Evolutionary conservation across 1,140 invertebrate genomes (phyloP).

Genomic region (Ceratoteleas bidentatus): DNA sequence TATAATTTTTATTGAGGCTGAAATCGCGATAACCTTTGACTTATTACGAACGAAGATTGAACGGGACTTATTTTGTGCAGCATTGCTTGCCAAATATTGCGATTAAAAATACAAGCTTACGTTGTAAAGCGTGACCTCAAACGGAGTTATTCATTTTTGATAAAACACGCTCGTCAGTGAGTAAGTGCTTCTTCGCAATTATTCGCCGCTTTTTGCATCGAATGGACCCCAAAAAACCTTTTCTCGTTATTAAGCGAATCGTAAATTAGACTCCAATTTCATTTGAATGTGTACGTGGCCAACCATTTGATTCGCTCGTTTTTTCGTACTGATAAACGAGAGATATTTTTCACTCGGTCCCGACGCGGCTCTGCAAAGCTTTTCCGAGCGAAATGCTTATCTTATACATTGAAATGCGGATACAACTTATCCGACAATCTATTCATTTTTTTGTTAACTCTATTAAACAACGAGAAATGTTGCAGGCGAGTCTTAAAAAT

Average conservation of each 20-base stretch:
- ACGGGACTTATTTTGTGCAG: background rate
- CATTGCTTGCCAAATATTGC: background rate
- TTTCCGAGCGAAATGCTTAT: conserved; percentile 16
- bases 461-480: conserved; percentile 12
- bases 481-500: no score
- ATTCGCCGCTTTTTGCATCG: conserved; percentile 15
- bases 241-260: background rate
- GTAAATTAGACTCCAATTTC: background rate
- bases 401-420: conserved; percentile 21
- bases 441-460: conserved; percentile 11
- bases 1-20: background rate
- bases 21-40: background rate
- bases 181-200: conserved; percentile 16
- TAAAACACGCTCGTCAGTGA: conserved; percentile 21
- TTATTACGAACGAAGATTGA: background rate
- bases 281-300: background rate
- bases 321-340: background rate
- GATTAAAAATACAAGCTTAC: conserved; percentile 9
- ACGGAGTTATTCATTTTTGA: conserved; percentile 19
- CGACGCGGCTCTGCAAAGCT: background rate
- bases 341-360: conserved; percentile 21
- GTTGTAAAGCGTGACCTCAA: conserved; percentile 19
- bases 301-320: background rate
- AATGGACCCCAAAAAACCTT: conserved; percentile 7
- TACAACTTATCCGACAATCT: conserved; percentile 32